Evolutionary conservation across 2,113 vertebrate genomes (phyloP).

Genomic region (Rynchops niger): DNA sequence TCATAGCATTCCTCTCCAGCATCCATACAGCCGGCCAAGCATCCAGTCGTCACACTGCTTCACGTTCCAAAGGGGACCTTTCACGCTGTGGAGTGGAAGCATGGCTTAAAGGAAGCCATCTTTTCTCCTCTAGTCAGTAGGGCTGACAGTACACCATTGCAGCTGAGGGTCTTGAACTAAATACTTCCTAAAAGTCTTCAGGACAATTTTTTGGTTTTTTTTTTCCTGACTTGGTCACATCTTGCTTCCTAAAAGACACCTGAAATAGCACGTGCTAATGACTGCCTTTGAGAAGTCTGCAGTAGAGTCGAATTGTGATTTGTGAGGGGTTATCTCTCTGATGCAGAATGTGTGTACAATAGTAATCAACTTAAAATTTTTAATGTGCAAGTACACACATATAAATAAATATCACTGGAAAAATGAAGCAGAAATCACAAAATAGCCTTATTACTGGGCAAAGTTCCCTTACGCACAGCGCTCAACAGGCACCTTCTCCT

Average conservation of each 20-base stretch:
- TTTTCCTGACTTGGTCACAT: background rate
- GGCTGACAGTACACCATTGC: background rate
- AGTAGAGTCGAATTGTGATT: background rate
- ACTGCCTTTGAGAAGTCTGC: background rate
- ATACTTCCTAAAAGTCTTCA: background rate
- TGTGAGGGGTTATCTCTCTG: background rate
- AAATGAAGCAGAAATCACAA: background rate
- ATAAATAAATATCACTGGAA: background rate
- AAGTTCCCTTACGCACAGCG: background rate
- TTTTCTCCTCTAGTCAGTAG: background rate
- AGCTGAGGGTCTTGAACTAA: background rate
- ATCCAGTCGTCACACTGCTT: background rate
- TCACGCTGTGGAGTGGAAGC: rapidly evolving
- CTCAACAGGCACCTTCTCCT: background rate
- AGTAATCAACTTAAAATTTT: background rate
- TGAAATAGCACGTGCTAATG: background rate
- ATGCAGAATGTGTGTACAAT: background rate
- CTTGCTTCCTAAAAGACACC: background rate
- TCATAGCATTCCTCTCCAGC: background rate
- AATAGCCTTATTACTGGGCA: background rate
- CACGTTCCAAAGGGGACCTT: background rate
- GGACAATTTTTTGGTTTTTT: background rate
- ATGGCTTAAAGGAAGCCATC: background rate
- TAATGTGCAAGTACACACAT: background rate
- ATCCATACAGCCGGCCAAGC: background rate